Evolutionary conservation across 2,113 vertebrate species (phyloP), one percentile per base, ranked within the genome.

Genomic region (Nyctereutes procyonoides): DNA sequence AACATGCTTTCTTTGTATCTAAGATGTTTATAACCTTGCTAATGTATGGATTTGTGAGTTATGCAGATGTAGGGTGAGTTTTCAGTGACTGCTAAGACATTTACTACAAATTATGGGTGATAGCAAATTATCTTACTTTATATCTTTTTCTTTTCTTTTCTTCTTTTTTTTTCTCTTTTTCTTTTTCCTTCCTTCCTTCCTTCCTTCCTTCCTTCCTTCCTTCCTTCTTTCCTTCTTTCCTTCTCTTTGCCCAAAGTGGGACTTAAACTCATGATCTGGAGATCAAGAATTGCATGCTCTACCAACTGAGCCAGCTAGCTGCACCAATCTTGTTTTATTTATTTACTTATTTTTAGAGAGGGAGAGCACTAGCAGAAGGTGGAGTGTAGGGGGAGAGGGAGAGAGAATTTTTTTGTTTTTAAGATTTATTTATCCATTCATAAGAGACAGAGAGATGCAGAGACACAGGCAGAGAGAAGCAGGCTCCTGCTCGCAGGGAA

Each of bases 21-120:
- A 87, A 77, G 17, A 8, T 81, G 8, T 38, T 82, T 89, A 19
- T 20, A 56, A 88, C 15, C 9, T 90, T 82, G 19, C 84, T 92
- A 51, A 88, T 51, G 0, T 73, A 22, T 60, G 15, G 79, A 60
- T 58, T 22, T 88, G 30, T 88, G 51, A 94, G 5, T 81, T 93
- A 85, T n/a, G 22, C 4, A 74, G 56, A 67, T 56, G 8, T 19
- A 65, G 77, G 35, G 22, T 95, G 19, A 88, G 73, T 96, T 97
- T 92, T 93, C 14, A 94, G 43, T 74, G 87, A 95, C 20, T 86
- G 76, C 60, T 96, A 38, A 83, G 55, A 28, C 20, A 69, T 93
- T 91, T 88, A 63, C 38, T 90, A 0, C 88, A 96, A 82, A 83
- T 86, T 83, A 35, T 88, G 10, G 28, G 55, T 80, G 20, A 26